Base-by-base conservation (phyloP, 2,113 vertebrate species). In the Ameiurus melas region DNA sequence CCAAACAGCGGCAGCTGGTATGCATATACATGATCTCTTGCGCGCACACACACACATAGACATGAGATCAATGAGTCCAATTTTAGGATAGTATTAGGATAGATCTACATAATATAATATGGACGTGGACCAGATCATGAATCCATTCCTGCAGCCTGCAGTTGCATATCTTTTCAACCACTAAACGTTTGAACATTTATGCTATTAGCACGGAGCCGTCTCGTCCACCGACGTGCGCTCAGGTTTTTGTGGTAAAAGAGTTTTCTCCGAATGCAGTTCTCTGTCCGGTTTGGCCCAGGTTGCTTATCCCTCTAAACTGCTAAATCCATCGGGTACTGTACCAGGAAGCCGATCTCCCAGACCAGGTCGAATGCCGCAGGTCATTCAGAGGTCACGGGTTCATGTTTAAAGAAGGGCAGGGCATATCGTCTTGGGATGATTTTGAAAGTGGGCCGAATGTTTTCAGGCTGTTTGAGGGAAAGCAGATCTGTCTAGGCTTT, bases 1-100 rank as follows among this genome's bases (percentile, higher is more conserved):
- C 98, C 0, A 99, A 99, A 91, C 98, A 99, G 94, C 94, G 98
- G 93, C 98, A 99, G 92, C 95, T 99, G 98, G 98, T 99, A 53
- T 5, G 7, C 7, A 19, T 73, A 60, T n/a, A 62, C 36, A 22
- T 10, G 27, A 62, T 36, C 53, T 22, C 30, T 43, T 43, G 43
- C 43, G 43, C 43, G 7, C 43, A n/a, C 57, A 51, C 25, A 57
- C 36, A 27, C 13, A 58, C 83, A 71, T 58, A 79, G 20, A 89
- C 62, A 58, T 58, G 36, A n/a, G 27, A 80, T 30, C 43, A 20
- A 47, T 13, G 20, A 43, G 39, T 43, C 36, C 27, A 30, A 79
- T 43, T 25, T 75, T 47, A 77, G 8, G 5, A 14, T 47, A 22
- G 22, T n/a, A 53, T 25, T 27, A 51, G 25, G 25, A 51, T n/a